Percentiles rank a stretch among this genome's conserved stretches.
phyloP scores from a whole-genome alignment of 2,113 vertebrate species.

The Oryzias woworae region DNA sequence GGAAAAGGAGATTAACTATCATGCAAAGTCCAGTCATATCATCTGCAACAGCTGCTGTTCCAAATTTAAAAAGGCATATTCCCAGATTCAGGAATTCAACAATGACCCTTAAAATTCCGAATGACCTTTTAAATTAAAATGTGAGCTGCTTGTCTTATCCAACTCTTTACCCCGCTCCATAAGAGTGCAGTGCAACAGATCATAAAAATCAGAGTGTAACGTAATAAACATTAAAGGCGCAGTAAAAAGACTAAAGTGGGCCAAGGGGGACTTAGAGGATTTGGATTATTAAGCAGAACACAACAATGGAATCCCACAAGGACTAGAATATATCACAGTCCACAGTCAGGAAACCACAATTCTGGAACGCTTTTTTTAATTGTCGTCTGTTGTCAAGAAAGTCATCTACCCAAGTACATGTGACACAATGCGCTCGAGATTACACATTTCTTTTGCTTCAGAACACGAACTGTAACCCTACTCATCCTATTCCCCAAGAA shows the following conservation, averaged over 20 bases:
- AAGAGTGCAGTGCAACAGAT: slow-evolving; percentile 52
- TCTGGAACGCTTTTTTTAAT: slow-evolving; percentile 64
- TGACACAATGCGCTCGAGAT: slow-evolving; percentile 54
- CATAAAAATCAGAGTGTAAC: slow-evolving; percentile 68
- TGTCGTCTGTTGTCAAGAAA: slow-evolving; percentile 65
- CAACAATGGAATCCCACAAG: slow-evolving; percentile 67
- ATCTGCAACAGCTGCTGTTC: slow-evolving; percentile 34
- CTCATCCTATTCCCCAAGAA: slow-evolving; percentile 25
- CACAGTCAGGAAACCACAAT: slow-evolving; percentile 54
- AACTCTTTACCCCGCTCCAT: slow-evolving; percentile 35
- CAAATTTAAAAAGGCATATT: slow-evolving; percentile 31
- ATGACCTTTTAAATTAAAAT: slow-evolving; percentile 55
- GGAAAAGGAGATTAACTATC: no score
- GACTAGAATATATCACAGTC: slow-evolving; percentile 51
- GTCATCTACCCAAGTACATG: slow-evolving; percentile 58
- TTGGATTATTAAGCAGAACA: slow-evolving; percentile 78
- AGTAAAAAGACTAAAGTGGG: slow-evolving; percentile 71
- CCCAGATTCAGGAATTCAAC: slow-evolving; percentile 55
- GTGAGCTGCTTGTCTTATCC: slow-evolving; percentile 32
- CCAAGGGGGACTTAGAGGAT: slow-evolving; percentile 72
- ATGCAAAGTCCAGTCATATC: not conserved
- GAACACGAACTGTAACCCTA: slow-evolving; percentile 16
- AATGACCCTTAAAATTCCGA: slow-evolving; percentile 49
- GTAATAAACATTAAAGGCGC: slow-evolving; percentile 62
- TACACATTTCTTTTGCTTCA: slow-evolving; percentile 16